Evolutionary conservation across 2,888 invertebrate genomes (phyloP).

Genomic region (Trichopoda pennipes): DNA sequence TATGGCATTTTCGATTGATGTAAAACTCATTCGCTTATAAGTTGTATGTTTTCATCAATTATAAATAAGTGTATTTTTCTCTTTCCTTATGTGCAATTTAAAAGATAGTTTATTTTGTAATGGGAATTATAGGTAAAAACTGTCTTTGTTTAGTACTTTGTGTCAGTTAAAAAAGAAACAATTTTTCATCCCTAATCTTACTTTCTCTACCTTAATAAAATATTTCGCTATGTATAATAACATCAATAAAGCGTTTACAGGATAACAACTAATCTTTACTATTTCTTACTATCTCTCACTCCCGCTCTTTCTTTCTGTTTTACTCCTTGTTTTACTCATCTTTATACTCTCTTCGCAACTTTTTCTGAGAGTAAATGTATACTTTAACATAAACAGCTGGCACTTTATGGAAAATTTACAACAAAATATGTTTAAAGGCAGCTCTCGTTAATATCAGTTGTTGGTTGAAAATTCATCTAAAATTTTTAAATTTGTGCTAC

Average conservation of each 20-base stretch:
- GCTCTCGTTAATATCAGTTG: constrained; percentile 11
- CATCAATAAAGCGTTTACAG: no score
- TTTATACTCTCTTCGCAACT: neutral
- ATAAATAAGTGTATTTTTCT: no score
- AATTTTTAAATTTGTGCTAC: constrained; percentile 31
- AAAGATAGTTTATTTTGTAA: no score
- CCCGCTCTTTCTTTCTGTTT: no score
- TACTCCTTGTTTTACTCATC: neutral
- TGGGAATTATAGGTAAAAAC: no score
- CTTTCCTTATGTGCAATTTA: no score
- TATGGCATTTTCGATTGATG: no score
- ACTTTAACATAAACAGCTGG: constrained; percentile 34
- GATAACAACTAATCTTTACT: no score
- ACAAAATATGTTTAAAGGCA: constrained; percentile 15
- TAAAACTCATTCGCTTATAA: no score
- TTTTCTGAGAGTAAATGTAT: neutral
- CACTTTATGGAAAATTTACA: neutral
- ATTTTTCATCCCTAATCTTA: constrained; percentile 13
- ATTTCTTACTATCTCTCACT: no score
- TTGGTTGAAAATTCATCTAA: constrained; percentile 1
- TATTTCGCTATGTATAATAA: neutral
- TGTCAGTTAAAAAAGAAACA: neutral
- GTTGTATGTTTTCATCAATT: no score
- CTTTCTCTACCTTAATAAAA: neutral
- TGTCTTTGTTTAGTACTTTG: neutral